These are phyloP conservation scores for Conger conger DNA, from an alignment of 2,113 vertebrate genomes.

Conservation along the genomic window DNA sequence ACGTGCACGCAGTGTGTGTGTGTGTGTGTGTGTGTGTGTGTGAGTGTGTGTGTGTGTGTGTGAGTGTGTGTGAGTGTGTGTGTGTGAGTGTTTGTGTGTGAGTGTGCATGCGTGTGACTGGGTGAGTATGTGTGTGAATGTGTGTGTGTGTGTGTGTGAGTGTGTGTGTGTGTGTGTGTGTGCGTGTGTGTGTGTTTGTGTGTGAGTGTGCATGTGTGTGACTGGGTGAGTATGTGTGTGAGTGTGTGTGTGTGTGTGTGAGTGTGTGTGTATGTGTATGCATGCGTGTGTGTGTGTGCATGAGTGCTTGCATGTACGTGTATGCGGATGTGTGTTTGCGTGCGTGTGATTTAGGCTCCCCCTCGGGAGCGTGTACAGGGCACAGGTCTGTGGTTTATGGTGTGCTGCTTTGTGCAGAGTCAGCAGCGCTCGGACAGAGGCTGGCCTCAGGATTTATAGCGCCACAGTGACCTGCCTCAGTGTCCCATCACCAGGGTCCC, in stretches of 20 bases:
- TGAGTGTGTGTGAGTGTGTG: neutral
- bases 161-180: neutral
- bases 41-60: neutral
- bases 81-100: too few relatives aligned
- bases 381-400: neutral
- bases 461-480: neutral
- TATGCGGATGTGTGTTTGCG: neutral
- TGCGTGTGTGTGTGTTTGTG: neutral
- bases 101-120: neutral
- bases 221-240: neutral
- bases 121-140: neutral
- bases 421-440: neutral
- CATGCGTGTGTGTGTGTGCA: neutral
- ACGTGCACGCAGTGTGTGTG: neutral
- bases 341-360: neutral
- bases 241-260: neutral
- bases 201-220: neutral
- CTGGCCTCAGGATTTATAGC: neutral
- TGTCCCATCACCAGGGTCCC: constrained; percentile 1
- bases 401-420: neutral
- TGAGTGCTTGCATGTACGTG: neutral
- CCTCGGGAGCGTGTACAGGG: neutral
- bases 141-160: neutral
- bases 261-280: neutral
- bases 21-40: neutral